A percentile compares a stretch with the other conserved stretches of the same genome.
phyloP scores from a whole-genome alignment of 2,888 invertebrate genomes.

The Lissonota sp. region DNA sequence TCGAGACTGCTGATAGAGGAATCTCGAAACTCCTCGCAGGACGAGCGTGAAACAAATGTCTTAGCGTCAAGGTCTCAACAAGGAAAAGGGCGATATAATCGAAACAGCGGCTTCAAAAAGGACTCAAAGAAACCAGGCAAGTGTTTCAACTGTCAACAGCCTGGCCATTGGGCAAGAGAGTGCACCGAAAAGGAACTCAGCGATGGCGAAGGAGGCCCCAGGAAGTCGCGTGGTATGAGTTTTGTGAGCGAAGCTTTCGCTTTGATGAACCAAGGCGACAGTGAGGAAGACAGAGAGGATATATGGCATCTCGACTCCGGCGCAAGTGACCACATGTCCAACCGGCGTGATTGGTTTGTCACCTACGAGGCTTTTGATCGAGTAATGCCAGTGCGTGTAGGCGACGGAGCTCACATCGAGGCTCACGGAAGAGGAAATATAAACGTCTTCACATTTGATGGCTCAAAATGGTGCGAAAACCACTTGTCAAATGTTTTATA shows the following conservation, averaged over 20 bases:
- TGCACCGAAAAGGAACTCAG: conserved; percentile 32
- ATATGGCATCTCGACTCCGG: conserved; percentile 21
- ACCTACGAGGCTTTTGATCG: conserved; percentile 20
- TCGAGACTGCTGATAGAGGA: conserved; percentile 48
- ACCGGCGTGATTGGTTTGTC: conserved; percentile 15
- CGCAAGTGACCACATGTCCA: conserved; percentile 21
- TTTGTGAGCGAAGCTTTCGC: conserved; percentile 17
- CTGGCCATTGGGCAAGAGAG: conserved; percentile 63
- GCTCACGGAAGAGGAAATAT: conserved; percentile 40
- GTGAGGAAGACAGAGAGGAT: background rate
- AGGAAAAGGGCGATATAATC: conserved; percentile 19
- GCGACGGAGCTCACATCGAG: conserved; percentile 25
- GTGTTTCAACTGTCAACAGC: conserved; percentile 60
- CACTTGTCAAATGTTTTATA: conserved; percentile 30
- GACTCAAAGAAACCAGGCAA: conserved; percentile 38
- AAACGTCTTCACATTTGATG: conserved; percentile 28
- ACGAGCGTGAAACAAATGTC: conserved; percentile 6
- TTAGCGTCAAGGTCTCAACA: conserved; percentile 25
- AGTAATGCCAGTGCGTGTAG: conserved; percentile 19
- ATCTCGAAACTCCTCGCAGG: background rate
- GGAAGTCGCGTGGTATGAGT: conserved; percentile 8
- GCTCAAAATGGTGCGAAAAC: conserved; percentile 28
- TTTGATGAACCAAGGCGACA: background rate
- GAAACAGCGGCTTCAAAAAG: background rate
- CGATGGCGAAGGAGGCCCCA: conserved; percentile 1